These are phyloP conservation scores for Himantopus leucocephalus DNA, from an alignment of 2,113 vertebrate genomes.

Conservation along the genomic window DNA sequence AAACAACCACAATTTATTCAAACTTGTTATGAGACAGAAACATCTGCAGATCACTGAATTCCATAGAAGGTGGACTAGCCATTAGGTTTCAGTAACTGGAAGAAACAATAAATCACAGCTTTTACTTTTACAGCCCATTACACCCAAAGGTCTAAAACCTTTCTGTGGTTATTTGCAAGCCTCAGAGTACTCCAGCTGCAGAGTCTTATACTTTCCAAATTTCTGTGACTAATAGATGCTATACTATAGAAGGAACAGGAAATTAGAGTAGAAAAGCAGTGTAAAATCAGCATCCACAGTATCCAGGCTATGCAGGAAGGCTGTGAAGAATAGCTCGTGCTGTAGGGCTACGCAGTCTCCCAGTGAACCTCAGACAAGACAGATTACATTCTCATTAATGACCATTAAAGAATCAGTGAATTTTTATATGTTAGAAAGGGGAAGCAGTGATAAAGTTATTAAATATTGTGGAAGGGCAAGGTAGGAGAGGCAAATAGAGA, in stretches of 20 bases:
- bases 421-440: not conserved
- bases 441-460: not conserved
- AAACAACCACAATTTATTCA: not conserved
- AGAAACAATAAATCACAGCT: slow-evolving; percentile 40
- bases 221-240: slow-evolving; percentile 22
- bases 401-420: not conserved
- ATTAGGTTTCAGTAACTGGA: not conserved
- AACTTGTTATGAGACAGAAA: not conserved
- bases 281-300: not conserved
- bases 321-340: not conserved
- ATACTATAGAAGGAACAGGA: not conserved
- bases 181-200: not conserved
- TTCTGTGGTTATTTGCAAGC: slow-evolving; percentile 7
- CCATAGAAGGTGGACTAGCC: not conserved
- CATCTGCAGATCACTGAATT: not conserved
- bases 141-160: slow-evolving; percentile 12
- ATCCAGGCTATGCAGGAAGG: not conserved
- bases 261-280: slow-evolving; percentile 1
- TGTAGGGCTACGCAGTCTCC: not conserved
- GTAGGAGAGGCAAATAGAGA: not conserved
- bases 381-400: not conserved
- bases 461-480: slow-evolving; percentile 1
- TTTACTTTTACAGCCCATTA: slow-evolving; percentile 43
- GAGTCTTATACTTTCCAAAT: not conserved
- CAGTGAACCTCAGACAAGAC: not conserved